A percentile compares a stretch with the other conserved stretches of the same genome.
Evolutionary conservation across 2,888 invertebrate species (phyloP).

Genomic region (Gari tellinella): DNA sequence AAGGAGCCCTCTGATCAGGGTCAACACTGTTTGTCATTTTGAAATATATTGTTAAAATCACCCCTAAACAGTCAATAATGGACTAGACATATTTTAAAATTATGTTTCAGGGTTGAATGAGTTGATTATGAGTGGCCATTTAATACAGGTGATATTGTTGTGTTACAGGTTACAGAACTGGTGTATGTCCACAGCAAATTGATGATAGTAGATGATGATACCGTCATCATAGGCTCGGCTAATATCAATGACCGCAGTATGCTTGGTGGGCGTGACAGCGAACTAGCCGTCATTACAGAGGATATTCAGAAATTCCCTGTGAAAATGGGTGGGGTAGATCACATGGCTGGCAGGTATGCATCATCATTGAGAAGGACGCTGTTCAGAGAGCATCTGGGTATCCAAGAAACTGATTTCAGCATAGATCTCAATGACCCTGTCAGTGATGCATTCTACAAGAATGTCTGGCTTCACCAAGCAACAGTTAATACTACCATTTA

Average conservation of each 20-base stretch:
- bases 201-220: slow-evolving; percentile 96
- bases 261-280: slow-evolving; percentile 97
- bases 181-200: slow-evolving; percentile 99
- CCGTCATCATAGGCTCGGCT: slow-evolving; percentile 97
- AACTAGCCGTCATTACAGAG: slow-evolving; percentile 92
- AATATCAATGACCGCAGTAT: slow-evolving; percentile 99
- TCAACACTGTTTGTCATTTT: too few species aligned
- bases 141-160: too few species aligned
- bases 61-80: too few species aligned
- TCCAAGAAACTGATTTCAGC: slow-evolving; percentile 85
- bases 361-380: slow-evolving; percentile 93
- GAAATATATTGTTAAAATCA: too few species aligned
- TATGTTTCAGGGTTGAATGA: too few species aligned
- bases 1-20: too few species aligned
- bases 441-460: slow-evolving; percentile 92
- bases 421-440: slow-evolving; percentile 92
- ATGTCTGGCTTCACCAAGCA: slow-evolving; percentile 93
- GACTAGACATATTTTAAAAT: too few species aligned
- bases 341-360: slow-evolving; percentile 94
- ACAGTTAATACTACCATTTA: slow-evolving; percentile 93
- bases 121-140: too few species aligned
- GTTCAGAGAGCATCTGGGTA: slow-evolving; percentile 96
- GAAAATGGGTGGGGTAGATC: slow-evolving; percentile 92
- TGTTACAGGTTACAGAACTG: slow-evolving; percentile 91
- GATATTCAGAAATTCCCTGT: slow-evolving; percentile 86